A percentile compares a stretch with the other conserved stretches of the same genome.
Conservation (phyloP, 1,140 invertebrate genomes). For the Cecropterus lyciades region DNA sequence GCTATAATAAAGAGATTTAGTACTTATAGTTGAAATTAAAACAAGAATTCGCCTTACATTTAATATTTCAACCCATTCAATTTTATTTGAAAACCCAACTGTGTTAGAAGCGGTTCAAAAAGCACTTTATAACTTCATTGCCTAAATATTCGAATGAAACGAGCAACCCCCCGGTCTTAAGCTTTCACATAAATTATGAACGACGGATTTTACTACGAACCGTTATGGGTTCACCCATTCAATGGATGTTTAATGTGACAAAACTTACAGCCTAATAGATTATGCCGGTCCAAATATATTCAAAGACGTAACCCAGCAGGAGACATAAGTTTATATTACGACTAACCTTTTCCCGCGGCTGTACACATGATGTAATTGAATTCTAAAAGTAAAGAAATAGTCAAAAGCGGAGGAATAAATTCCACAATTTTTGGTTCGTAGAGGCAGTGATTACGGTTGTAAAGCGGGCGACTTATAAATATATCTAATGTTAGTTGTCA, state of each 20-base stretch:
- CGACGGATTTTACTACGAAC: slow-evolving; percentile 47
- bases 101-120: not conserved
- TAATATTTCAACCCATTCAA: not conserved
- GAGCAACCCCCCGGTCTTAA: slow-evolving; percentile 20
- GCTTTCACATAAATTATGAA: slow-evolving; percentile 45
- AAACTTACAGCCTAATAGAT: slow-evolving; percentile 47
- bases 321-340: slow-evolving; percentile 23
- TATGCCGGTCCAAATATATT: slow-evolving; percentile 42
- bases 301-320: slow-evolving; percentile 54
- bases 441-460: no score
- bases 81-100: slow-evolving; percentile 10
- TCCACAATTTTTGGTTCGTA: no score
- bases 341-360: not conserved
- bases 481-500: no score
- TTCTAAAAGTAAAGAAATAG: no score
- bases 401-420: no score
- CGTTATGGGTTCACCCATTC: slow-evolving; percentile 43
- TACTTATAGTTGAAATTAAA: no score
- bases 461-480: no score
- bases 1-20: no score
- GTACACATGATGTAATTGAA: no score
- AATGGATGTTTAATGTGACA: slow-evolving; percentile 55
- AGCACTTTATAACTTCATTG: slow-evolving; percentile 29
- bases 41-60: not conserved
- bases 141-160: slow-evolving; percentile 30